Evolutionary conservation across 2,888 invertebrate genomes (phyloP).

Genomic region (Lasius platythorax): DNA sequence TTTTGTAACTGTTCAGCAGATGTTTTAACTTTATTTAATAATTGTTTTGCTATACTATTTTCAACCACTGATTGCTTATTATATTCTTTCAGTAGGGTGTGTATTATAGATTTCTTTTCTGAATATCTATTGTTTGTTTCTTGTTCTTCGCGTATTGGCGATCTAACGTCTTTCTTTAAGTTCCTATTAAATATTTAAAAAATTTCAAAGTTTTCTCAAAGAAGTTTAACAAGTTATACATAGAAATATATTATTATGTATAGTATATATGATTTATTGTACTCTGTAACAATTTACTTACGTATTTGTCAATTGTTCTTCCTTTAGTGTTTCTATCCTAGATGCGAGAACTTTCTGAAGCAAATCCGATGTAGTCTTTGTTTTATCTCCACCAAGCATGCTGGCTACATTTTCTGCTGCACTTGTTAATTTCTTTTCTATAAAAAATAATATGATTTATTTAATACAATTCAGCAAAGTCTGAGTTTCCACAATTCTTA

Average conservation of each 20-base stretch:
- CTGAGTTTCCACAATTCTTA: neutral
- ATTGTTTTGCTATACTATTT: conserved; percentile 26
- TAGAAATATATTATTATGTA: neutral
- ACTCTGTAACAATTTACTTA: conserved; percentile 11
- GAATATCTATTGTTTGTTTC: neutral
- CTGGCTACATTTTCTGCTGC: conserved; percentile 92
- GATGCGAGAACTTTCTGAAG: conserved; percentile 88
- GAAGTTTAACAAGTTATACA: neutral
- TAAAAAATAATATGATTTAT: conserved; percentile 18
- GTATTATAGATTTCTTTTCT: conserved; percentile 26
- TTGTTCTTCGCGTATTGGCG: neutral
- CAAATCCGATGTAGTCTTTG: conserved; percentile 91
- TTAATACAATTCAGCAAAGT: neutral
- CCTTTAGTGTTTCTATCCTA: conserved; percentile 13
- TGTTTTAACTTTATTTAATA: neutral
- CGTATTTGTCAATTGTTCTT: neutral
- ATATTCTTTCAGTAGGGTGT: neutral
- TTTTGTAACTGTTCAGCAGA: neutral
- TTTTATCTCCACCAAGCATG: conserved; percentile 89
- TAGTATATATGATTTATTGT: neutral
- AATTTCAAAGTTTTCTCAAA: neutral
- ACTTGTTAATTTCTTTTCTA: conserved; percentile 86
- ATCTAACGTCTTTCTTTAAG: neutral
- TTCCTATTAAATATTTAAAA: conserved; percentile 8
- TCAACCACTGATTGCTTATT: neutral